A percentile compares a stretch with the other conserved stretches of the same genome.
phyloP scores from a whole-genome alignment of 1,140 invertebrate genomes.

The Leptinotarsa texana region DNA sequence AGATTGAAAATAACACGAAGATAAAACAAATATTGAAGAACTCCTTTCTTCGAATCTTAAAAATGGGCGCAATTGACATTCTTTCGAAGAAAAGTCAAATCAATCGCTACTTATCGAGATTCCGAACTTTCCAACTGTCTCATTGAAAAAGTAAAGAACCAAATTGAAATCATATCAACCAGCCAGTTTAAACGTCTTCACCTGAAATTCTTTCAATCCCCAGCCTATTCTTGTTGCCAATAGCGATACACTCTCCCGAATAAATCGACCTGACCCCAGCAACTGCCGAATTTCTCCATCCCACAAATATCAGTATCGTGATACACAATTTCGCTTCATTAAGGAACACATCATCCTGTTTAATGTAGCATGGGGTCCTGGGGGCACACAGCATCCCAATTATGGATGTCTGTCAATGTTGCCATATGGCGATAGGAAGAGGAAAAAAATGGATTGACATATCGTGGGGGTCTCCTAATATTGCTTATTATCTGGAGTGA shows the following conservation, averaged over 20 bases:
- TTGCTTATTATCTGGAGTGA: neutral
- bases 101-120: neutral
- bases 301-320: constrained; percentile 22
- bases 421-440: neutral
- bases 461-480: neutral
- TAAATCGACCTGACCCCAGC: neutral
- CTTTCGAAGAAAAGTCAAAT: neutral
- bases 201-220: neutral
- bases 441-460: constrained; percentile 1
- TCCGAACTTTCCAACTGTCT: neutral
- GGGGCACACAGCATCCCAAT: neutral
- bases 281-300: neutral
- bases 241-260: neutral
- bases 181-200: neutral
- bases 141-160: neutral
- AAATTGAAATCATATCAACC: neutral
- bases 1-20: too few species aligned
- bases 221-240: neutral
- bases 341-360: constrained; percentile 42
- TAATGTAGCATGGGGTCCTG: constrained; percentile 36
- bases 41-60: too few species aligned
- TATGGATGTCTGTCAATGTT: constrained; percentile 2
- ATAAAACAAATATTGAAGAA: too few species aligned
- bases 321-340: constrained; percentile 43
- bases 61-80: too few species aligned